These are phyloP conservation scores for Lytechinus variegatus DNA, from an alignment of 35 echinoderm and acorn worm species.

Conservation along the genomic window DNA sequence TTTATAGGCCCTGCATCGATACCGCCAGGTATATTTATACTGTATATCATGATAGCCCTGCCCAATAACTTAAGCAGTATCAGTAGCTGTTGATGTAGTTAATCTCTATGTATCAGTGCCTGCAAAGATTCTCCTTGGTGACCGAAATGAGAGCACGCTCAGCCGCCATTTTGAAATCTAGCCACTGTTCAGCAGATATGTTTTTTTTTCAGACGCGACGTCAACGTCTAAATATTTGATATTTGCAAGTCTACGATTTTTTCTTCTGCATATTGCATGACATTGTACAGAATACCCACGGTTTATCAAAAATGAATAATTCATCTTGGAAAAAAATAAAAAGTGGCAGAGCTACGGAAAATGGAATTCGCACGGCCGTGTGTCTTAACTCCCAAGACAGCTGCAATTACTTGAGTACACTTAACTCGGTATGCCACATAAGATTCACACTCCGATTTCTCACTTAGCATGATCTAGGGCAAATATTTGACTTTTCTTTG, in stretches of 20 bases:
- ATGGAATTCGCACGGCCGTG: background rate
- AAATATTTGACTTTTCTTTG: background rate
- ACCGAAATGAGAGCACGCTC: background rate
- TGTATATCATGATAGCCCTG: conserved; percentile 2
- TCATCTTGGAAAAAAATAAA: background rate
- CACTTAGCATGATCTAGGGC: background rate
- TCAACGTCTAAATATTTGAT: background rate
- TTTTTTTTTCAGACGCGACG: background rate
- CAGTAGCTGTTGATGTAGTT: background rate
- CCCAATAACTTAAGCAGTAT: background rate
- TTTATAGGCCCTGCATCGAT: background rate
- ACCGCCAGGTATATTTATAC: background rate
- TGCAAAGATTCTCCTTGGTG: background rate
- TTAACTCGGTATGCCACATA: background rate
- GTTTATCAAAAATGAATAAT: background rate
- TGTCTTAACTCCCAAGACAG: background rate
- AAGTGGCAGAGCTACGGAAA: background rate
- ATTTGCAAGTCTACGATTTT: background rate
- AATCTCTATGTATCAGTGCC: background rate
- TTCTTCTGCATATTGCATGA: background rate
- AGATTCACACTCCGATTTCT: background rate
- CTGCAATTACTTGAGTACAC: background rate
- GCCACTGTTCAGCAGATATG: background rate
- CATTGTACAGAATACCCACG: background rate
- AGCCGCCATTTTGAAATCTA: background rate